Conservation (phyloP, 1,140 invertebrate genomes). For the Pomacea maculata region DNA sequence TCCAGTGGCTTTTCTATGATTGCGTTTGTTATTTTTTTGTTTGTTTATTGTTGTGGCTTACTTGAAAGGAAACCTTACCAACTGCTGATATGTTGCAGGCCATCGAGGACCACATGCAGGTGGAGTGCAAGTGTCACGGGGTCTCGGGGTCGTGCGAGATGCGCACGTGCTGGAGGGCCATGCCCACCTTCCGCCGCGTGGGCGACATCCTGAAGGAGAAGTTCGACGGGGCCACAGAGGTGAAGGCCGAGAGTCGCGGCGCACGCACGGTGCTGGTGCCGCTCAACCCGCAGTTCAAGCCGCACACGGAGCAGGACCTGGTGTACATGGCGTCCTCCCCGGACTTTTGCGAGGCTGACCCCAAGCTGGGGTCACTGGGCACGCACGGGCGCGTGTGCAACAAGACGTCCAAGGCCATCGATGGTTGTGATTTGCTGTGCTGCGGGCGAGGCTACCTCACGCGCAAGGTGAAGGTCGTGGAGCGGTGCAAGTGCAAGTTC, state of each 20-base stretch:
- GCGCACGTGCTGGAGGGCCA: conserved; percentile 93
- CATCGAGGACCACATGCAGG: conserved; percentile 60
- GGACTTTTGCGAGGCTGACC: conserved; percentile 90
- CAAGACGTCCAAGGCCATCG: conserved; percentile 63
- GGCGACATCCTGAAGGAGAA: conserved; percentile 84
- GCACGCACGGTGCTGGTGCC: conserved; percentile 51
- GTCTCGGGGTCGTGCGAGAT: conserved; percentile 95
- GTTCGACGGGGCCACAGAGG: conserved; percentile 83
- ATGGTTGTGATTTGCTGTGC: conserved; percentile 70
- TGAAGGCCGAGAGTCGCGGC: conserved; percentile 61
- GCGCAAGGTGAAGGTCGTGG: conserved; percentile 73
- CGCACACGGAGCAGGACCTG: conserved; percentile 72
- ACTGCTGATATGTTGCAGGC: conserved; percentile 43
- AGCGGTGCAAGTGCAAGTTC: conserved; percentile 72
- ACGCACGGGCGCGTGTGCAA: conserved; percentile 66
- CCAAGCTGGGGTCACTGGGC: conserved; percentile 64
- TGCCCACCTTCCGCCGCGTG: conserved; percentile 85
- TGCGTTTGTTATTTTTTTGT: too few species aligned
- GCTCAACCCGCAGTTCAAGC: conserved; percentile 61
- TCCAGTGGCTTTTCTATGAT: too few species aligned
- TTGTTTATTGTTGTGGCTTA: too few species aligned
- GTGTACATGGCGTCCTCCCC: conserved; percentile 93
- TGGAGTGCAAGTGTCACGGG: conserved; percentile 91
- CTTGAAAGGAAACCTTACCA: too few species aligned
- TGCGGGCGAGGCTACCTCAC: conserved; percentile 69